A percentile compares a stretch with the other conserved stretches of the same genome.
Evolutionary conservation across 2,888 invertebrate species (phyloP).

Genomic region (Chironomus tentans): DNA sequence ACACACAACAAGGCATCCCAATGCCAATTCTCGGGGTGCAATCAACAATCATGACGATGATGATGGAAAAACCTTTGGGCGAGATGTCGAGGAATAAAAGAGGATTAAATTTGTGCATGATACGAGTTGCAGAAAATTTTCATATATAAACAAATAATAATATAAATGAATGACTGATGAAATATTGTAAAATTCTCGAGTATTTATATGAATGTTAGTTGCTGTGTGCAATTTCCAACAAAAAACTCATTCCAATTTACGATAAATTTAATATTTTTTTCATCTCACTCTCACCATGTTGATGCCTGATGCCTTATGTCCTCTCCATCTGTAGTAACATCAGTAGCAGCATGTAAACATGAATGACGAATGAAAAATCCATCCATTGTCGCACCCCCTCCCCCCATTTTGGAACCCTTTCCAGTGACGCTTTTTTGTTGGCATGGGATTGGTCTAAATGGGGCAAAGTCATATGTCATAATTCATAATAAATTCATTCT

Average conservation of each 20-base stretch:
- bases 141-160: slow-evolving; percentile 15
- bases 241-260: not conserved
- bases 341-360: not conserved
- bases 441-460: not conserved
- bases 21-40: slow-evolving; percentile 12
- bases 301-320: no score
- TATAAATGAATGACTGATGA: slow-evolving; percentile 23
- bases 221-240: not conserved
- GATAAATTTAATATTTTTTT: no score
- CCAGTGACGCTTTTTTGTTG: not conserved
- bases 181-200: slow-evolving; percentile 13
- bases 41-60: slow-evolving; percentile 15
- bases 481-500: slow-evolving; percentile 6
- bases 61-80: slow-evolving; percentile 7
- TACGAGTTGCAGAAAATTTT: slow-evolving; percentile 1
- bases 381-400: not conserved
- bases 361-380: not conserved
- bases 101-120: slow-evolving; percentile 16
- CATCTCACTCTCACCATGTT: no score
- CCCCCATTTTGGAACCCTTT: not conserved
- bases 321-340: not conserved
- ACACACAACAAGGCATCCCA: no score
- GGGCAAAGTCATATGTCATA: slow-evolving; percentile 8
- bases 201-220: not conserved
- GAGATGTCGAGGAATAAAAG: not conserved